Evolutionary conservation across 1,140 invertebrate species (phyloP).

Genomic region (Aporrectodea caliginosa): DNA sequence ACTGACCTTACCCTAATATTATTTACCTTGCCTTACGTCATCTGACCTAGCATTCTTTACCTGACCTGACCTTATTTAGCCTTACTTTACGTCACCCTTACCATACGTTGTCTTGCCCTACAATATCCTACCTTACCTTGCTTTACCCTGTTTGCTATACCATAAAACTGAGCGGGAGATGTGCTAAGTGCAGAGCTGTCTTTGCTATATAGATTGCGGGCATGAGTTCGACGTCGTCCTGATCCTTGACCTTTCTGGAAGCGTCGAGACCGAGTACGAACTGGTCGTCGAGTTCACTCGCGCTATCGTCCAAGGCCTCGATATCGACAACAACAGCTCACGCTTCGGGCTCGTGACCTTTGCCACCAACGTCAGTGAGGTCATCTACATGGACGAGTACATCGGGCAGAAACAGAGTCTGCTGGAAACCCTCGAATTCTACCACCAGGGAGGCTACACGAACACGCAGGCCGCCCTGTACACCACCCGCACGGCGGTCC

Average conservation of each 20-base stretch:
- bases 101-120: too few relatives aligned
- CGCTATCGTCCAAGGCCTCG: background rate
- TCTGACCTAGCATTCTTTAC: too few relatives aligned
- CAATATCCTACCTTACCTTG: too few relatives aligned
- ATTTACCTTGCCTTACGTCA: too few relatives aligned
- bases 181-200: too few relatives aligned
- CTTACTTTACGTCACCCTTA: too few relatives aligned
- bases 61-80: too few relatives aligned
- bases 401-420: constrained; percentile 18
- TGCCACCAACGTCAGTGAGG: constrained; percentile 6
- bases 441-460: constrained; percentile 26
- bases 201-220: constrained; percentile 13
- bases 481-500: background rate
- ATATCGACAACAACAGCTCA: constrained; percentile 7
- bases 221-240: constrained; percentile 22
- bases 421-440: constrained; percentile 25
- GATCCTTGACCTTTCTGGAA: constrained; percentile 31
- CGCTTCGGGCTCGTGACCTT: constrained; percentile 7
- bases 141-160: too few relatives aligned
- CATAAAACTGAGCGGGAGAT: too few relatives aligned
- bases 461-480: constrained; percentile 32
- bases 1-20: too few relatives aligned
- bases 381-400: constrained; percentile 24
- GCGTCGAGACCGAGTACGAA: constrained; percentile 9
- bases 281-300: background rate